Evolutionary conservation across 2,888 invertebrate genomes (phyloP), one percentile per base, ranked within the genome.

Genomic region (Pristionchus maxplancki): DNA sequence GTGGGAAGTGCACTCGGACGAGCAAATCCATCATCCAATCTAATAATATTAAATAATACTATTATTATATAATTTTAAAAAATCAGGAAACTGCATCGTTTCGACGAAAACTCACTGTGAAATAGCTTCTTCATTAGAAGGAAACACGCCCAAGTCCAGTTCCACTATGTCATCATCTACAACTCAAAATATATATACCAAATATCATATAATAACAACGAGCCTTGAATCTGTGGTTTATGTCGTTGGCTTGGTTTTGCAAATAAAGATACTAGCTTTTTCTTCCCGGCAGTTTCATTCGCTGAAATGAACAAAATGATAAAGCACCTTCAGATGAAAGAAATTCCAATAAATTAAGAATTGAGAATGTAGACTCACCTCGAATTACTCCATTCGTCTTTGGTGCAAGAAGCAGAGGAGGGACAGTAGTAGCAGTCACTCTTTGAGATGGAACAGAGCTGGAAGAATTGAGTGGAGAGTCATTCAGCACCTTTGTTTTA

Each of bases 91-190:
- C 17, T 17, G 5, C 8, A 58, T 58, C n/a, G 5, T 13, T 58
- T 17, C 20, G 58, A 58, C 31, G 17, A 37, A 40, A 20, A 9
- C 71, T 37, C 71, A 71, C 71, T 5, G 24, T 71, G 71, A 71
- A 71, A 24, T 78, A 4, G 40, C 15, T 13, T 17, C 78, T 78
- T n/a, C 78, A 24, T 44, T n/a, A n/a, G 78, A 48, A 34, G 24
- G 78, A 78, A 48, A 28, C 13, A 11, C 44, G 13, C 20, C 34
- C 44, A 24, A 20, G 34, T 53, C 83, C 6, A 83, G 0, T 24
- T 53, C 53, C 53, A 83, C 24, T 83, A 50, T 34, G 5, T 83
- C 83, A 24, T 53, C 83, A 83, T 83, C 83, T 53, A 15, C 11
- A 48, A 48, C 8, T n/a, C 13, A 28, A 28, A 11, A 78, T 9